These are phyloP conservation scores for Episyrphus balteatus DNA, from an alignment of 1,140 invertebrate genomes.

Conservation along the genomic window DNA sequence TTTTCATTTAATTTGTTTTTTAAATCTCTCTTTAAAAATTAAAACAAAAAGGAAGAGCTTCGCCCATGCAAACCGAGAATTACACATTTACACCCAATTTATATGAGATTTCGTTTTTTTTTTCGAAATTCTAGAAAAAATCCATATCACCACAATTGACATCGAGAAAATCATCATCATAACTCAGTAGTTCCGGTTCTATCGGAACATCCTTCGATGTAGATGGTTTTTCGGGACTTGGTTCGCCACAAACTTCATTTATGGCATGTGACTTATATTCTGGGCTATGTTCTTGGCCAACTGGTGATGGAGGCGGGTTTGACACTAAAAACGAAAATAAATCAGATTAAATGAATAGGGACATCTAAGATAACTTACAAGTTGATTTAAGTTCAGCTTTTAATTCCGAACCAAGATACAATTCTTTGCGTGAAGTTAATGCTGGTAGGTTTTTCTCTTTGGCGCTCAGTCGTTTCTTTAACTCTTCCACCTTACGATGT, in stretches of 20 bases:
- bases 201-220: constrained; percentile 21
- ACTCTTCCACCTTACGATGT: constrained; percentile 51
- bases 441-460: constrained; percentile 46
- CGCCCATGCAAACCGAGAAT: too few relatives aligned
- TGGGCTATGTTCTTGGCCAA: constrained; percentile 58
- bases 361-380: constrained; percentile 35
- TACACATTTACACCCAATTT: too few relatives aligned
- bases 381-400: constrained; percentile 39
- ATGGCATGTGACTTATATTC: constrained; percentile 46
- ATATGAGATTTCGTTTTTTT: too few relatives aligned
- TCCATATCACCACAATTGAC: constrained; percentile 62
- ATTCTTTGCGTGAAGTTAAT: constrained; percentile 42
- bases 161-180: constrained; percentile 60
- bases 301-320: constrained; percentile 67
- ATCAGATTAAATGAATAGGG: neutral
- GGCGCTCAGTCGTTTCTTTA: constrained; percentile 40
- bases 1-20: too few relatives aligned
- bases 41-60: too few relatives aligned
- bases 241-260: constrained; percentile 30
- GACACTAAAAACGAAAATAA: constrained; percentile 36
- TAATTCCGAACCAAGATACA: constrained; percentile 40
- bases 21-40: too few relatives aligned
- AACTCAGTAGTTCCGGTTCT: constrained; percentile 28
- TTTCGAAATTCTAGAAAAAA: constrained; percentile 44
- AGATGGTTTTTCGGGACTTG: constrained; percentile 23